phyloP scores from a whole-genome alignment of 2,113 vertebrate species.

The Empidonax alnorum region DNA sequence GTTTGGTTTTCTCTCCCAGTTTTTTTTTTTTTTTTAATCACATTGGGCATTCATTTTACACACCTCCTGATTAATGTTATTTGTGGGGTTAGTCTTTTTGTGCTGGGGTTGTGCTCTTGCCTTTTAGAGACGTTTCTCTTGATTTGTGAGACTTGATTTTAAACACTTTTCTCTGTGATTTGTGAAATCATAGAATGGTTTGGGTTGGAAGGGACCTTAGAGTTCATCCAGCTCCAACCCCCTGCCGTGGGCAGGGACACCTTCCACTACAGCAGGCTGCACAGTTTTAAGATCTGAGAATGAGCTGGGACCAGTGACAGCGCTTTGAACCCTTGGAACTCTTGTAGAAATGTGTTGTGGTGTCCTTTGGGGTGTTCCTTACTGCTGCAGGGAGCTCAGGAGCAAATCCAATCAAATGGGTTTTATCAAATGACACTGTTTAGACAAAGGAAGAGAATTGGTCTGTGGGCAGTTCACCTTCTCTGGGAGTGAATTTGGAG shows the following conservation, averaged over 20 bases:
- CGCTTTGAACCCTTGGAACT: not conserved
- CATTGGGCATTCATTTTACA: not conserved
- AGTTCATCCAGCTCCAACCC: not conserved
- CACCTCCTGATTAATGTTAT: not conserved
- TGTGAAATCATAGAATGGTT: not conserved
- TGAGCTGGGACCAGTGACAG: not conserved
- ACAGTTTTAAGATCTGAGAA: not conserved
- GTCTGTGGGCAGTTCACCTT: not conserved
- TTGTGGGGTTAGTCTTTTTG: not conserved
- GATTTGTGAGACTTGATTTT: not conserved
- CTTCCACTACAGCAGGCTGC: not conserved
- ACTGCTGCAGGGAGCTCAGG: fast-evolving
- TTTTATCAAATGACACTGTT: not conserved
- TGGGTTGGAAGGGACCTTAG: not conserved
- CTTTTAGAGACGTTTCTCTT: not conserved
- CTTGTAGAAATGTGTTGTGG: not conserved
- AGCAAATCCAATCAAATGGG: not conserved
- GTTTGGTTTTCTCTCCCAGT: not conserved
- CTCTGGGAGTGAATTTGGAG: not conserved
- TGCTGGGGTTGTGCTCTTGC: not conserved
- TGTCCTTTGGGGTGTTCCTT: too few relatives aligned
- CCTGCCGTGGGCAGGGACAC: not conserved
- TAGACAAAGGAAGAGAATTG: not conserved
- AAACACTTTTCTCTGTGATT: not conserved
- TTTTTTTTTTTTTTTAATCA: not conserved